Conservation (phyloP, 2,113 vertebrate genomes). For the Catharus fuscescens region DNA sequence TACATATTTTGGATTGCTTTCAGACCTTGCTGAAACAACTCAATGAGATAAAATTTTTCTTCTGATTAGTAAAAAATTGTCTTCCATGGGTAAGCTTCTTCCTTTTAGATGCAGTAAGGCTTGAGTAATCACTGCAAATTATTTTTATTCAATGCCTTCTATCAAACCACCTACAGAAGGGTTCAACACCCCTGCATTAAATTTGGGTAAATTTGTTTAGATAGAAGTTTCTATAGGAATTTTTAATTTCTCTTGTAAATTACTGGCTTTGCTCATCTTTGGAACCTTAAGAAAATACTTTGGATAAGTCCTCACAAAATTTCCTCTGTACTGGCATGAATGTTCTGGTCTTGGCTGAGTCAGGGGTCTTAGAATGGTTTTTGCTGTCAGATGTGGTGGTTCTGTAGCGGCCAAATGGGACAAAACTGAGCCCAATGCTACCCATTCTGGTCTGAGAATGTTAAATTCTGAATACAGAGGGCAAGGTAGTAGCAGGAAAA, state of each 20-base stretch:
- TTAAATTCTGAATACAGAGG: background rate
- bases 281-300: background rate
- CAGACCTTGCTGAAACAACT: background rate
- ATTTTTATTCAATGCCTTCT: background rate
- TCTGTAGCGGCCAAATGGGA: background rate
- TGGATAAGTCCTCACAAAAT: background rate
- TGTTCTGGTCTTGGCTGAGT: background rate
- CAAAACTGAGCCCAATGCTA: background rate
- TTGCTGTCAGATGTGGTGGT: background rate
- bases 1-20: background rate
- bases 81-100: background rate
- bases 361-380: background rate
- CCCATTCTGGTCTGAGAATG: background rate
- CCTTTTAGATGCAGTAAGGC: background rate
- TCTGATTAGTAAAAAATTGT: background rate
- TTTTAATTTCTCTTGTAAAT: background rate
- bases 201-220: background rate
- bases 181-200: background rate
- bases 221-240: background rate
- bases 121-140: background rate
- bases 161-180: background rate
- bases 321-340: background rate
- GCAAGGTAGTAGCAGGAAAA: background rate
- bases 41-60: background rate
- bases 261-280: background rate